phyloP scores from a whole-genome alignment of 2,888 invertebrate species.

The Sipunculus nudus region DNA sequence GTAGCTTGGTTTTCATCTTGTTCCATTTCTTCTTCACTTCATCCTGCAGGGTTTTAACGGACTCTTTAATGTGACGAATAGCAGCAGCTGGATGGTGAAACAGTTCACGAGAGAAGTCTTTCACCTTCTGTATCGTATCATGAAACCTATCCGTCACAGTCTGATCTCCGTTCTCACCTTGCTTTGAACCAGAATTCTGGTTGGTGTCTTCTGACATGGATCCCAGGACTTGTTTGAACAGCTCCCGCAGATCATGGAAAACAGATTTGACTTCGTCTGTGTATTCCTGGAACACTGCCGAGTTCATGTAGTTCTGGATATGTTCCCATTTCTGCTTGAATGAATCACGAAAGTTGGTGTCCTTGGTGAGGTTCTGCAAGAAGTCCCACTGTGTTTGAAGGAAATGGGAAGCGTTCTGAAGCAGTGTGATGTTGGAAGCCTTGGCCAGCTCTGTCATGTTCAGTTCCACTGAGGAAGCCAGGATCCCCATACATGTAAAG shows the following conservation, averaged over 20 bases:
- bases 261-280: neutral
- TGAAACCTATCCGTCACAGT: neutral
- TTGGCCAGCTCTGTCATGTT: neutral
- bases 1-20: no score
- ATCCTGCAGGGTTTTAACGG: conserved; percentile 12
- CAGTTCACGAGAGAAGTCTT: neutral
- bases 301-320: neutral
- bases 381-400: conserved; percentile 5
- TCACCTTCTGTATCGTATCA: neutral
- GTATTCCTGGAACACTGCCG: neutral
- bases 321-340: conserved; percentile 7
- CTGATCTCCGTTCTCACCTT: neutral
- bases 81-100: neutral
- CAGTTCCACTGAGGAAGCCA: neutral
- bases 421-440: neutral
- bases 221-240: no score
- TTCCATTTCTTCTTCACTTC: conserved; percentile 13
- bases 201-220: neutral
- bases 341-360: neutral
- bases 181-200: neutral
- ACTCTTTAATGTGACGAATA: neutral
- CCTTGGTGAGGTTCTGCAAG: conserved; percentile 1
- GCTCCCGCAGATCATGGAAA: no score
- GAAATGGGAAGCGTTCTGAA: neutral
- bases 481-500: conserved; percentile 1